A percentile compares a stretch with the other conserved stretches of the same genome.
Evolutionary conservation across 2,888 invertebrate genomes (phyloP).

Genomic region (Chloroclystis v-ata): DNA sequence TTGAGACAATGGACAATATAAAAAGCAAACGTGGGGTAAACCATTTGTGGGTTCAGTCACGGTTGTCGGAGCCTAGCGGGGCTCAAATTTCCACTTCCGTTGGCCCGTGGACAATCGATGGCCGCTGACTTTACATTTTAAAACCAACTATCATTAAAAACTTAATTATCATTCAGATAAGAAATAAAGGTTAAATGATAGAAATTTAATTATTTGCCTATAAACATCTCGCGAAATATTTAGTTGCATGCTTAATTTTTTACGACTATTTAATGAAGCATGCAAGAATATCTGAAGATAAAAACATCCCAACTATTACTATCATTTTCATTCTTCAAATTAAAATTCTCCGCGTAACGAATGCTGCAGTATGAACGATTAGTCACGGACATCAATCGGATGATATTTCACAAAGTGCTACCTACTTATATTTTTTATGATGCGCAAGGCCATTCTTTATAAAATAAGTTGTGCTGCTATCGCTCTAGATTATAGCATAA

Average conservation of each 20-base stretch:
- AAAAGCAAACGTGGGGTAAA: constrained; percentile 55
- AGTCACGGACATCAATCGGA: constrained; percentile 53
- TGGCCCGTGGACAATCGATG: constrained; percentile 68
- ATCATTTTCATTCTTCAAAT: constrained; percentile 71
- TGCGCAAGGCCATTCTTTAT: constrained; percentile 11
- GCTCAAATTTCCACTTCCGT: constrained; percentile 72
- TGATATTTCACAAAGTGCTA: constrained; percentile 43
- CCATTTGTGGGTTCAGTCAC: constrained; percentile 68
- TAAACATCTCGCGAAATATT: constrained; percentile 20
- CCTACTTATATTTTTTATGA: constrained; percentile 24
- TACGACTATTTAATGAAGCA: too few species aligned
- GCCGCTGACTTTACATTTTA: constrained; percentile 63
- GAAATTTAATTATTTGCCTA: constrained; percentile 32
- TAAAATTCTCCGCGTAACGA: constrained; percentile 63
- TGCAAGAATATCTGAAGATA: constrained; percentile 66
- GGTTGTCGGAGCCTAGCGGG: constrained; percentile 60
- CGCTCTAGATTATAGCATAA: constrained; percentile 28
- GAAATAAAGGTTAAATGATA: constrained; percentile 20
- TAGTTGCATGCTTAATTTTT: constrained; percentile 21
- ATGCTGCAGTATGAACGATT: constrained; percentile 61
- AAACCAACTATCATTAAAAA: constrained; percentile 60
- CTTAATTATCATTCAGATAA: constrained; percentile 30
- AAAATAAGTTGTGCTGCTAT: constrained; percentile 23
- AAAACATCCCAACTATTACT: constrained; percentile 52
- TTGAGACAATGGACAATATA: constrained; percentile 31